Evolutionary conservation across 2,888 invertebrate genomes (phyloP), one percentile per base, ranked within the genome.

Genomic region (Caprella mutica): DNA sequence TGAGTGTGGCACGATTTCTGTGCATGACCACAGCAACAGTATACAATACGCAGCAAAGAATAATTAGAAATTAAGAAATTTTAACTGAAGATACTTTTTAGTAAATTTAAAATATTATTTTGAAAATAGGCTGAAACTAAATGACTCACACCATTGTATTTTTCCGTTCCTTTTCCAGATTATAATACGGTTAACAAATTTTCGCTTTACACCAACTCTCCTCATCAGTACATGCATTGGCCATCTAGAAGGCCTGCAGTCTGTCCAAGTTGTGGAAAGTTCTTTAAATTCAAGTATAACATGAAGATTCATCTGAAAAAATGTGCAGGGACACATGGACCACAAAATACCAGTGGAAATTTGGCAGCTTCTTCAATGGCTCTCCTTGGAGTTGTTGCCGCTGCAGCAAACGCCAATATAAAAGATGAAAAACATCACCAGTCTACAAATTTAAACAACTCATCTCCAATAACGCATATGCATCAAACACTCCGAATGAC

Each of bases 201-300:
- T 56, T 60, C 59, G 19, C 57, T 60, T 60, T 59, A 59, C 64
- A n/a, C n/a, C n/a, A 64, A 59, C 64, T 59, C 64, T 52, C 59
- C 59, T 57, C 64, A 64, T 53, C 64, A 64, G 60, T 64, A 64
- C 53, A 64, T 64, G 64, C 64, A 64, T 54, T 64, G 64, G 64
- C 64, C 64, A 50, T 64, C 64, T 24, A 59, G 64, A 48, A 57
- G 64, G 51, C 64, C 64, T 38, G 64, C 64, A 14, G 60, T 64
- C 52, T 64, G 64, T 52, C 64, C 64, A 26, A 58, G 60, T 50
- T 64, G 64, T 58, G 60, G 60, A 59, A 64, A 64, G 64, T 64
- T 64, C 58, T 64, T 64, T 64, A 64, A 64, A 55, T 64, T 64
- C 64, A 64, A 64, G 58, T 64, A 64, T 55, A 64, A 64, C 56